Evolutionary conservation across 2,113 vertebrate genomes (phyloP).

Genomic region (Nansenia antarctica): DNA sequence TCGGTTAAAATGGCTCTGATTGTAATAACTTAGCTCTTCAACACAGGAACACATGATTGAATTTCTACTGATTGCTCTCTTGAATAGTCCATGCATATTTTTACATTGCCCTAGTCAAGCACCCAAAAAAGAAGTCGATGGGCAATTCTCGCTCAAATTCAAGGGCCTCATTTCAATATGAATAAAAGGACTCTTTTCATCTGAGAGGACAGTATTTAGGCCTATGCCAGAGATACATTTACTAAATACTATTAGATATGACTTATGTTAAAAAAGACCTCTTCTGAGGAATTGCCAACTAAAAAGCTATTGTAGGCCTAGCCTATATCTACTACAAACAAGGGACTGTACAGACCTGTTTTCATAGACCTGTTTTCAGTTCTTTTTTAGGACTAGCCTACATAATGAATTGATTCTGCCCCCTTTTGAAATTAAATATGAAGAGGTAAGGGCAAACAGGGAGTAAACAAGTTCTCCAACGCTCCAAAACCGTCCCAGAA

Average conservation of each 20-base stretch:
- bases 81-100: slow-evolving; percentile 40
- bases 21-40: slow-evolving; percentile 55
- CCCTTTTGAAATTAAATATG: background rate
- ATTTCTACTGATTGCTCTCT: slow-evolving; percentile 52
- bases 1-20: slow-evolving; percentile 42
- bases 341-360: too few species aligned
- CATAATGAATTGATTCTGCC: background rate
- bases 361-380: too few species aligned
- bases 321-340: background rate
- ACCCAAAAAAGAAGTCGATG: background rate
- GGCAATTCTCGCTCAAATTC: slow-evolving; percentile 16
- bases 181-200: slow-evolving; percentile 42
- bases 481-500: slow-evolving; percentile 20
- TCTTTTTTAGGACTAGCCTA: too few species aligned
- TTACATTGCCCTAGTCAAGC: slow-evolving; percentile 41
- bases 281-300: background rate
- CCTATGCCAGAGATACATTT: background rate
- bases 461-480: background rate
- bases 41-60: slow-evolving; percentile 57
- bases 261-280: slow-evolving; percentile 11
- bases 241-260: background rate
- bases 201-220: slow-evolving; percentile 13
- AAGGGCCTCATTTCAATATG: slow-evolving; percentile 35
- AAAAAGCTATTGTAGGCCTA: background rate
- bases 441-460: background rate